These are phyloP conservation scores for Dicrostonyx torquatus DNA, from an alignment of 2,797 vertebrate species.

Conservation along the genomic window DNA sequence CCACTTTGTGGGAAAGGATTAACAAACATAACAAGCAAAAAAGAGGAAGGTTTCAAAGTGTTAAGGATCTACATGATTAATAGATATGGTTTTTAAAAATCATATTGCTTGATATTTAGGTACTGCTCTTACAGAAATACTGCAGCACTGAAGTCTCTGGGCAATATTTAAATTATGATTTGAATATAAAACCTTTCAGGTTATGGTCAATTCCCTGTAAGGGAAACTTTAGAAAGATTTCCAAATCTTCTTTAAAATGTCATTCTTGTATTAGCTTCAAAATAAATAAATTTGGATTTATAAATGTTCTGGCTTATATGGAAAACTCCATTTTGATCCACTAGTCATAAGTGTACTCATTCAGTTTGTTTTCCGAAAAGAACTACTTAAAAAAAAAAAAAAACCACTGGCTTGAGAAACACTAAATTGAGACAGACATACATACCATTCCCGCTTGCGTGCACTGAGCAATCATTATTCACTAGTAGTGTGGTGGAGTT, in stretches of 20 bases:
- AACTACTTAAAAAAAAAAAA: conserved; percentile 60
- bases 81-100: conserved; percentile 30
- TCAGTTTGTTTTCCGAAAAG: conserved; percentile 61
- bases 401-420: conserved; percentile 64
- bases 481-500: conserved; percentile 90
- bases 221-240: background rate
- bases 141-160: conserved; percentile 2
- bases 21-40: conserved; percentile 52
- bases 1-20: conserved; percentile 51
- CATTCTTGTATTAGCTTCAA: conserved; percentile 36
- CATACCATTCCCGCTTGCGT: conserved; percentile 88
- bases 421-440: conserved; percentile 75
- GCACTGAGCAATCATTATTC: conserved; percentile 88
- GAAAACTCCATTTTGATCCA: conserved; percentile 54
- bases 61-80: conserved; percentile 30
- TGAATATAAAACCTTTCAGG: conserved; percentile 49
- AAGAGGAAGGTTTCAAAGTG: conserved; percentile 47
- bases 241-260: conserved; percentile 30
- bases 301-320: conserved; percentile 46
- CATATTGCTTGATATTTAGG: conserved; percentile 40
- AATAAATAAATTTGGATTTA: conserved; percentile 53
- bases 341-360: conserved; percentile 45
- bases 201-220: conserved; percentile 42
- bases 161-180: conserved; percentile 49
- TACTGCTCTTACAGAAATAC: conserved; percentile 43